Conservation (phyloP, 2,888 invertebrate genomes). For the Dione vanillae region DNA sequence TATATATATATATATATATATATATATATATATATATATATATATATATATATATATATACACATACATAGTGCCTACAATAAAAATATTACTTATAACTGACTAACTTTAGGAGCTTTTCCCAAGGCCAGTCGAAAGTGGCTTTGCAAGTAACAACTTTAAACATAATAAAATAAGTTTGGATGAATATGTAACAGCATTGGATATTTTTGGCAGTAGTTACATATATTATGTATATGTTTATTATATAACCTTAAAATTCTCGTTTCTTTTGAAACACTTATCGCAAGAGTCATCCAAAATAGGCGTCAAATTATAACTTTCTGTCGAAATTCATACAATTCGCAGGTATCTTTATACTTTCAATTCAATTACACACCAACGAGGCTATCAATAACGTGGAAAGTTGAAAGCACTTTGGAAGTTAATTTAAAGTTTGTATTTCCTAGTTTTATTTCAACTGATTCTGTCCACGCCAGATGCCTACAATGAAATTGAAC, state of each 20-base stretch:
- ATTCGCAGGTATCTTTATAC: conserved; percentile 11
- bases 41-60: too few relatives aligned
- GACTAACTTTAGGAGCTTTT: too few relatives aligned
- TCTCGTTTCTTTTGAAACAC: background rate
- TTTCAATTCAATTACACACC: conserved; percentile 14
- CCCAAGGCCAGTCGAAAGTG: too few relatives aligned
- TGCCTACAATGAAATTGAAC: conserved; percentile 42
- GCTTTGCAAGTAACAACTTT: background rate
- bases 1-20: too few relatives aligned
- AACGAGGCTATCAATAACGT: conserved; percentile 21
- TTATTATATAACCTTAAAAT: background rate
- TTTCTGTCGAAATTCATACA: background rate
- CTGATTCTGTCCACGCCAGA: conserved; percentile 37
- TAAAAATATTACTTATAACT: too few relatives aligned
- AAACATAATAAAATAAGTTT: background rate
- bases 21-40: too few relatives aligned
- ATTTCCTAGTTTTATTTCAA: conserved; percentile 33
- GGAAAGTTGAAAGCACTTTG: conserved; percentile 19
- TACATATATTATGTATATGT: background rate
- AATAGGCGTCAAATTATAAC: background rate
- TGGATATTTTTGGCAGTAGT: too few relatives aligned
- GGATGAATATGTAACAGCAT: background rate
- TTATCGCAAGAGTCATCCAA: background rate
- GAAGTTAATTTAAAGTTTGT: conserved; percentile 29
- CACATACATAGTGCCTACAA: too few relatives aligned